These are phyloP conservation scores for Gambusia holbrooki DNA, from an alignment of 2,113 vertebrate genomes.

Conservation along the genomic window DNA sequence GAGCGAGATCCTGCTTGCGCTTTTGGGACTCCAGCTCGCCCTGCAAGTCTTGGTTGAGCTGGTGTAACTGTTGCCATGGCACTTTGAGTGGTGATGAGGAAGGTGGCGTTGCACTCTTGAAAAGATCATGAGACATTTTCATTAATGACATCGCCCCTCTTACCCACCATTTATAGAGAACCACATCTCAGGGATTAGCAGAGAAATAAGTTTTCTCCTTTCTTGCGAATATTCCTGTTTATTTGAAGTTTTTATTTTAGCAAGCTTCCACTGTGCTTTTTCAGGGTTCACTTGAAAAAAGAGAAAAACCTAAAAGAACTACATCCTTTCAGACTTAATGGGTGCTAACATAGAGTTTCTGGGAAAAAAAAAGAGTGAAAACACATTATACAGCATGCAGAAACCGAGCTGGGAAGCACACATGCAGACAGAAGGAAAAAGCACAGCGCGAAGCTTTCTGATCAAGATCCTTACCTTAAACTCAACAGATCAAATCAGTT, in stretches of 20 bases:
- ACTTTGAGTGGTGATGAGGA: slow-evolving; percentile 82
- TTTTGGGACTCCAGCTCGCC: slow-evolving; percentile 89
- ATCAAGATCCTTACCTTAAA: slow-evolving; percentile 61
- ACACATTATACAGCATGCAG: slow-evolving; percentile 64
- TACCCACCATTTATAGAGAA: slow-evolving; percentile 82
- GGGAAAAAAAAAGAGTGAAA: slow-evolving; percentile 1
- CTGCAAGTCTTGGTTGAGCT: slow-evolving; percentile 92
- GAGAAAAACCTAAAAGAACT: slow-evolving; percentile 6
- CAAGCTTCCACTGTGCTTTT: slow-evolving; percentile 84
- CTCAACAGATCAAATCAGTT: slow-evolving; percentile 58
- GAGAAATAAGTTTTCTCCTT: slow-evolving; percentile 34
- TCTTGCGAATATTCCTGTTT: background rate
- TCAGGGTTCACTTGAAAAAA: slow-evolving; percentile 55
- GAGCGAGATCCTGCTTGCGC: slow-evolving; percentile 88
- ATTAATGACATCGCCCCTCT: slow-evolving; percentile 88
- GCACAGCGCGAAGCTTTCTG: slow-evolving; percentile 76
- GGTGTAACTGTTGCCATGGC: slow-evolving; percentile 91
- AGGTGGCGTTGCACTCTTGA: slow-evolving; percentile 86
- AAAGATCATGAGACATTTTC: slow-evolving; percentile 91
- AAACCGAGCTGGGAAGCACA: slow-evolving; percentile 35
- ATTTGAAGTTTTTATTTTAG: background rate
- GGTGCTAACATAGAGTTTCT: background rate
- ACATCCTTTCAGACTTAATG: background rate
- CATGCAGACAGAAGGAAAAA: slow-evolving; percentile 69
- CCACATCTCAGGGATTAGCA: slow-evolving; percentile 88